phyloP scores from a whole-genome alignment of 2,888 invertebrate species.

The Mimachlamys varia region DNA sequence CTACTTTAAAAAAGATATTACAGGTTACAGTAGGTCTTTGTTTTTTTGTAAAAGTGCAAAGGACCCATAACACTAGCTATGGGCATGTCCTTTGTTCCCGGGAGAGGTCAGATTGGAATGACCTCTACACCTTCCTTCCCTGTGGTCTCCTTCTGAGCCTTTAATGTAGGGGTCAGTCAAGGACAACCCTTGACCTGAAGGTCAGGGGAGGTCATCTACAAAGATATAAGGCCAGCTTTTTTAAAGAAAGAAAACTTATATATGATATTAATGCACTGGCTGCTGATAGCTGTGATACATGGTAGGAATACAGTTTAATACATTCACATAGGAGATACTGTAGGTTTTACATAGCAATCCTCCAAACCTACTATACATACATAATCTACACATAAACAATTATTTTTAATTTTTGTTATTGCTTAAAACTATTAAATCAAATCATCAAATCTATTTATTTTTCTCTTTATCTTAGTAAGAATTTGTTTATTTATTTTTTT shows the following conservation, averaged over 20 bases:
- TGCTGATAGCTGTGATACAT: neutral
- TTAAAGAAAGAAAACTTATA: neutral
- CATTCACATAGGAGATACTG: too few species aligned
- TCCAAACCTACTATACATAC: too few species aligned
- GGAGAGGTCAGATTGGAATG: neutral
- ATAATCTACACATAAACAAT: too few species aligned
- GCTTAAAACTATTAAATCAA: too few species aligned
- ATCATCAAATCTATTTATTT: too few species aligned
- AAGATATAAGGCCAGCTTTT: neutral
- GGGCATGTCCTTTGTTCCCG: neutral
- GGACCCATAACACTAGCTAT: neutral
- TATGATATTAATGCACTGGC: neutral
- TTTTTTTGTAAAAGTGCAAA: slow-evolving; percentile 1
- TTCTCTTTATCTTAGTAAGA: too few species aligned
- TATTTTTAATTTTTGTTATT: too few species aligned
- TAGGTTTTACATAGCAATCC: too few species aligned
- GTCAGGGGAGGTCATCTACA: neutral
- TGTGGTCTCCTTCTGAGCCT: neutral
- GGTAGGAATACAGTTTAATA: neutral
- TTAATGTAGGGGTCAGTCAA: neutral
- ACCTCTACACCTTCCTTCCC: neutral
- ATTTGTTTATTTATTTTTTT: too few species aligned
- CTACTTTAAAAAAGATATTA: neutral
- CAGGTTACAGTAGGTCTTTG: neutral
- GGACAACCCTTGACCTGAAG: neutral